A percentile compares a stretch with the other conserved stretches of the same genome.
Conservation (phyloP, 2,888 invertebrate genomes). For the Atherix ibis region DNA sequence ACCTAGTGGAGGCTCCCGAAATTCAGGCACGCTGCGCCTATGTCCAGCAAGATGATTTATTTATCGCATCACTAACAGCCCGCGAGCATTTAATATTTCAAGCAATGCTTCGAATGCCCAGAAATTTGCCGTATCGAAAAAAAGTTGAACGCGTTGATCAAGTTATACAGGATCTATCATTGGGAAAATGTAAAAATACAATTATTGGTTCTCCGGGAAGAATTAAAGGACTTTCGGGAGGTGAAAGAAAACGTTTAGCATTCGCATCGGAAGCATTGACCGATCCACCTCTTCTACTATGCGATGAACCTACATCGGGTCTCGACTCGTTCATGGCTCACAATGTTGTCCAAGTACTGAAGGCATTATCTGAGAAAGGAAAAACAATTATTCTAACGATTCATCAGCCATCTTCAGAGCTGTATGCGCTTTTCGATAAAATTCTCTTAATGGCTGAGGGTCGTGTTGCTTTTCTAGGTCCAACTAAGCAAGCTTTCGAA, state of each 20-base stretch:
- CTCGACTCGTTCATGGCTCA: constrained; percentile 95
- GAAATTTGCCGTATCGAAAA: constrained; percentile 52
- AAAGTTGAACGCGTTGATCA: constrained; percentile 68
- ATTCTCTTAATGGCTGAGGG: constrained; percentile 84
- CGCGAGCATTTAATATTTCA: constrained; percentile 79
- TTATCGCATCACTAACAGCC: constrained; percentile 80
- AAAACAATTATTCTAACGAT: constrained; percentile 87
- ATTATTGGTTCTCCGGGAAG: constrained; percentile 78
- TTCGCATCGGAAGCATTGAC: constrained; percentile 96
- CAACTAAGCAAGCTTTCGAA: constrained; percentile 55
- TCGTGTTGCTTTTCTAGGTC: constrained; percentile 73
- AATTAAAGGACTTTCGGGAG: constrained; percentile 86
- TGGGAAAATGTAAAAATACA: constrained; percentile 80
- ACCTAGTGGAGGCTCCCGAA: constrained; percentile 51
- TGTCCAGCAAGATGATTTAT: constrained; percentile 87
- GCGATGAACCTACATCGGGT: constrained; percentile 95
- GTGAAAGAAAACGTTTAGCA: constrained; percentile 86
- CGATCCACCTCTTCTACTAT: constrained; percentile 88
- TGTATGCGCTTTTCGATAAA: constrained; percentile 80
- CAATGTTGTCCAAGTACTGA: constrained; percentile 72
- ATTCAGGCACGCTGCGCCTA: constrained; percentile 71
- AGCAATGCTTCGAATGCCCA: constrained; percentile 77
- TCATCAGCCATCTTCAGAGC: constrained; percentile 88
- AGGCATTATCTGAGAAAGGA: constrained; percentile 58
- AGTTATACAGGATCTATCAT: constrained; percentile 71